Base-by-base conservation (phyloP, 2,888 invertebrate species). In the Pristionchus japonicus region DNA sequence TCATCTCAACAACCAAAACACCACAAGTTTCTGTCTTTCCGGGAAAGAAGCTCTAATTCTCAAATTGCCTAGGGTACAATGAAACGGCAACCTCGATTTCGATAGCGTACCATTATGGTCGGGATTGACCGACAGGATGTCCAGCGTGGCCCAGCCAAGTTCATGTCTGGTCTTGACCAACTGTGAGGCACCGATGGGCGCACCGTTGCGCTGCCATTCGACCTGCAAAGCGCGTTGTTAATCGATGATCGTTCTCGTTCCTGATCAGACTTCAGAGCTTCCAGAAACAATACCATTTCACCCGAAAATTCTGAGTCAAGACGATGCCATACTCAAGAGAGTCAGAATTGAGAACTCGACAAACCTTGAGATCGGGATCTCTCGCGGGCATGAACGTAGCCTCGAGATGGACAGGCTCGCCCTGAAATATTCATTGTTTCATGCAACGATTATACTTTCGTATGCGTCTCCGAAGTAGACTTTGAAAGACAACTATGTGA, bases 321-420 rank as follows among this genome's bases (percentile, higher is more conserved):
- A n/a, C n/a, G n/a, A n/a, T n/a, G n/a, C n/a, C n/a, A n/a, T n/a
- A n/a, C n/a, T n/a, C n/a, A n/a, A n/a, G n/a, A n/a, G n/a, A n/a
- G n/a, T n/a, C n/a, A n/a, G n/a, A n/a, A n/a, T n/a, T n/a, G n/a
- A n/a, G n/a, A n/a, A 61, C 7, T 23, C 7, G 23, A 77, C 43
- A 1, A 49, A 91, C 93, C 89, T 91, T 91, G n/a, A 98, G 96
- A 90, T 97, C 97, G 0, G 97, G 96, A 95, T 98, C 98, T 87
- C 98, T 97, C 0, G 98, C 97, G 23, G 98, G 98, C 94, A 98
- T 98, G n/a, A 98, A 96, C 37, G 97, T 96, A n/a, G 97, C 98
- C 95, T 98, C 98, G 95, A 98, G 97, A 95, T 98, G 98, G 89
- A 97, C 97, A 4, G 97, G 97, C 95, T 97, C 97, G 94, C 97